Evolutionary conservation across 1,140 invertebrate genomes (phyloP), one percentile per base, ranked within the genome.

Genomic region (Colletes gigas): DNA sequence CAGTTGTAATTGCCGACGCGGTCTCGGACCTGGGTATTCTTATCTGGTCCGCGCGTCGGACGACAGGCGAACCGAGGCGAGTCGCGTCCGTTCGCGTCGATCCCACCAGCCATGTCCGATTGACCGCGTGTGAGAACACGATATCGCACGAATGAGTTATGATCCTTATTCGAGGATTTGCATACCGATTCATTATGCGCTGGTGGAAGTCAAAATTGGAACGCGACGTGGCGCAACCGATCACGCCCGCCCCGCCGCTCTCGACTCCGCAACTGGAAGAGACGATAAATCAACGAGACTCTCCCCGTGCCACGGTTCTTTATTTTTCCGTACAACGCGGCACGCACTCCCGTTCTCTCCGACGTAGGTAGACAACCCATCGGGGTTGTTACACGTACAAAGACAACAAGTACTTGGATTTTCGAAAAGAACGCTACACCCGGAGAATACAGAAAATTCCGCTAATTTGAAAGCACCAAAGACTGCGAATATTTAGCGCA

Each of bases 81-180:
- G 77, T 60, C 69, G 67, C 79, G 81, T 81, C 30, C 71, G 82
- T 73, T 79, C 83, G 30, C 65, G 73, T 70, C 78, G 60, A 60
- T 73, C 80, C 69, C 77, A 78, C 69, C 68, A 80, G 83, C 78
- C 86, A 83, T 83, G 88, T 88, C 83, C 87, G 88, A 88, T 89
- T 90, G 88, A 90, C 87, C 84, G 81, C 84, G 88, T 81, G 84
- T 70, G 82, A 69, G 82, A 83, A 81, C 86, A 83, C 86, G 83
- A 90, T 90, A 90, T 88, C 89, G 87, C 83, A 87, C 85, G 76
- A 87, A 89, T 90, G 89, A 90, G 85, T 90, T 90, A 90, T 90
- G 88, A 87, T 83, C 82, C 85, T 77, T 71, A 83, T 83, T 84
- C 78, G 80, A 59, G 74, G 78, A 89, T 90, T 88, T 89, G 82